A percentile compares a stretch with the other conserved stretches of the same genome.
Evolutionary conservation across 2,113 vertebrate genomes (phyloP).

Genomic region (Mustela lutreola): DNA sequence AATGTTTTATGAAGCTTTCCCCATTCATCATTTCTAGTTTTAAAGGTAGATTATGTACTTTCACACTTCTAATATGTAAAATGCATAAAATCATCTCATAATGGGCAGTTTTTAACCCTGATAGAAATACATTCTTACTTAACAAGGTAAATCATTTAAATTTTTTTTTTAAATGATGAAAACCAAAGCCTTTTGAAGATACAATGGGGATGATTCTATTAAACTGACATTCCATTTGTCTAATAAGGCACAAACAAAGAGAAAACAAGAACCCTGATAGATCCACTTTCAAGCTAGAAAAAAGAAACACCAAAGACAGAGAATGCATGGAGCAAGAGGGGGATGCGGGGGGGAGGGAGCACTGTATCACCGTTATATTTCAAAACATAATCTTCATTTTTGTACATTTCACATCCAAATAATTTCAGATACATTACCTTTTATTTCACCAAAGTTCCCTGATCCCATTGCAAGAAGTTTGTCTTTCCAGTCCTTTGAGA

Average conservation of each 20-base stretch:
- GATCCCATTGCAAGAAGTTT: constrained; percentile 99
- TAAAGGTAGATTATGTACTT: neutral
- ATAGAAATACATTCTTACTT: neutral
- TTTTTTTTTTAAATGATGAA: neutral
- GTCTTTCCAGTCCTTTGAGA: constrained; percentile 99
- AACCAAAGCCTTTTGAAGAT: neutral
- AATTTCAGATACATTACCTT: constrained; percentile 90
- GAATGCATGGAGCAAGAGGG: neutral
- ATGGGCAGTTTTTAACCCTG: neutral
- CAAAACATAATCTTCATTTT: constrained; percentile 57
- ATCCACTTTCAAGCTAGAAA: neutral
- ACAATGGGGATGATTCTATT: neutral
- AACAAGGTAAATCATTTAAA: neutral
- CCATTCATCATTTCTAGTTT: neutral
- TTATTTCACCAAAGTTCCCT: constrained; percentile 99
- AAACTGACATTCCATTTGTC: neutral
- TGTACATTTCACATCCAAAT: constrained; percentile 63
- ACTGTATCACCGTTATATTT: constrained; percentile 41
- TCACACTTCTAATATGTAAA: neutral
- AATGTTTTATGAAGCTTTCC: neutral
- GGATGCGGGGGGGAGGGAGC: neutral
- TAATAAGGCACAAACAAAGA: neutral
- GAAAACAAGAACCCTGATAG: neutral
- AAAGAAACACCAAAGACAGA: constrained; percentile 45
- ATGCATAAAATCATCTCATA: neutral